Evolutionary conservation across 1,140 invertebrate species (phyloP).

Genomic region (Drosophila lacteicornis): DNA sequence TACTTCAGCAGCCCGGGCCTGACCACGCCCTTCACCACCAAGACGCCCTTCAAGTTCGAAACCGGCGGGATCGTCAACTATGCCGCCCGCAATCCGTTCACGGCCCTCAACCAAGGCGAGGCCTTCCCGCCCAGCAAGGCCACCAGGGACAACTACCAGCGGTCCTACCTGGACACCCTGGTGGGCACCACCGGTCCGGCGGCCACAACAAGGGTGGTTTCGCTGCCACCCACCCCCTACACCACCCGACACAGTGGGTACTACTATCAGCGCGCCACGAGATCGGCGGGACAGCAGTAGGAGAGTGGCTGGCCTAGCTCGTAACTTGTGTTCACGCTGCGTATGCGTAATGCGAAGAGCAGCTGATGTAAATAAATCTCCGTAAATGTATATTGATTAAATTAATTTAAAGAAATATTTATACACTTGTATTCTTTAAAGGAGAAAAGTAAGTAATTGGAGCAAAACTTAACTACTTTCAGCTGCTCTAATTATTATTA

Average conservation of each 20-base stretch:
- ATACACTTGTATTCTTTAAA: neutral
- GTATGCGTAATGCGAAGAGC: conserved; percentile 26
- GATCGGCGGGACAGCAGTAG: conserved; percentile 17
- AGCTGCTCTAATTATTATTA: too few species aligned
- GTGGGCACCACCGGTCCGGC: conserved; percentile 38
- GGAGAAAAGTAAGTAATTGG: too few species aligned
- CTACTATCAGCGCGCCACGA: conserved; percentile 57
- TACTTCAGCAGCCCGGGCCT: conserved; percentile 69
- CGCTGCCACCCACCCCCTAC: conserved; percentile 36
- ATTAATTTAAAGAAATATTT: conserved; percentile 42
- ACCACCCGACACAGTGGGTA: conserved; percentile 56
- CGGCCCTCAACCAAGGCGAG: conserved; percentile 78
- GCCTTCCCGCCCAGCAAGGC: conserved; percentile 76
- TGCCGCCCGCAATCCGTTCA: conserved; percentile 70
- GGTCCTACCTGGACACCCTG: conserved; percentile 74
- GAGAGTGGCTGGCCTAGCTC: neutral
- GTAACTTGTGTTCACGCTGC: conserved; percentile 23
- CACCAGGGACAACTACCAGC: conserved; percentile 59
- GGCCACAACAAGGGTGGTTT: conserved; percentile 8
- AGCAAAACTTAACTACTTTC: too few species aligned
- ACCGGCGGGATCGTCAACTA: conserved; percentile 65
- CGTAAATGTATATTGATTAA: conserved; percentile 50
- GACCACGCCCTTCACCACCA: conserved; percentile 60
- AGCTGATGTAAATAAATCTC: conserved; percentile 49
- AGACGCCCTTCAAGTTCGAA: conserved; percentile 73